Evolutionary conservation across 2,888 invertebrate species (phyloP), one percentile per base, ranked within the genome.

Genomic region (Anagyrus pseudococci): DNA sequence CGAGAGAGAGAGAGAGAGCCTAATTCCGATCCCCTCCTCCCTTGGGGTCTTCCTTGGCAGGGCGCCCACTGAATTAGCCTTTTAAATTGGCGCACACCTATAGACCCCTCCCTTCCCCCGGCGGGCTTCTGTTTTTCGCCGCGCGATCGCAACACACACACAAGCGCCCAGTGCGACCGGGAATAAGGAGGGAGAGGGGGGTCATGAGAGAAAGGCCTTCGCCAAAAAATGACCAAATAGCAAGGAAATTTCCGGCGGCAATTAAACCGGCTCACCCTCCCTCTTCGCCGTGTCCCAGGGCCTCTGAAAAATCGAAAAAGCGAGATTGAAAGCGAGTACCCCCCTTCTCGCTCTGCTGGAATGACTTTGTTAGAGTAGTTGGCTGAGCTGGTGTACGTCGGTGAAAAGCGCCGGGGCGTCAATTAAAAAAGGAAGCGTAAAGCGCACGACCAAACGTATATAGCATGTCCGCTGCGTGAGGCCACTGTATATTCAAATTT

Each of bases 31-130:
- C 66, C 64, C n/a, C 10, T 68, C 54, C 68, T 65, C 66, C 69
- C 73, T 69, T 65, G 70, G 71, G 71, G 69, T 72, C 71, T 70
- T 71, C 73, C n/a, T n/a, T n/a, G n/a, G n/a, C n/a, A n/a, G n/a
- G n/a, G n/a, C n/a, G n/a, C n/a, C n/a, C n/a, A n/a, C 20, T 22
- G 74, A 79, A 80, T 78, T 78, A 79, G 77, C 77, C 79, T 79
- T 80, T 80, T 78, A 79, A 79, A 80, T 79, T 79, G 79, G 70
- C 72, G 77, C 75, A 73, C 72, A 73, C 75, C 73, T 72, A 74
- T 29, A 29, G 4, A 29, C 6, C 29, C n/a, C n/a, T n/a, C n/a
- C n/a, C n/a, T n/a, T n/a, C n/a, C n/a, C n/a, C n/a, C 7, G 3
- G n/a, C 33, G 19, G 23, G 33, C 1, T 29, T 40, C 13, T 48